Percentiles rank a stretch among this genome's conserved stretches.
These are phyloP conservation scores for Electrophaes corylata DNA, from an alignment of 2,888 invertebrate genomes.

Conservation along the genomic window DNA sequence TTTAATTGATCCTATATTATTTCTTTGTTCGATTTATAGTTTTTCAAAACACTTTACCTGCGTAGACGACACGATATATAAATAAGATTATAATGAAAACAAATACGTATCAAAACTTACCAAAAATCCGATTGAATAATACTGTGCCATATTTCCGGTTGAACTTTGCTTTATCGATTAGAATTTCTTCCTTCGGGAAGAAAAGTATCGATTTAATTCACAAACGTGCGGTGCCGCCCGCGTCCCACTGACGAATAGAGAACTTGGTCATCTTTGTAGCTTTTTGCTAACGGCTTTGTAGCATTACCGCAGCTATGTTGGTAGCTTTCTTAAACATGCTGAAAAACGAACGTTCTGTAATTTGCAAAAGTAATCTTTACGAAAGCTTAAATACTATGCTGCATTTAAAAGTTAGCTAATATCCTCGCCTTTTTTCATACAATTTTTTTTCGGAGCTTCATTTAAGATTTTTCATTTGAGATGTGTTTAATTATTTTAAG, in stretches of 20 bases:
- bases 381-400: too few relatives aligned
- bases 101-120: constrained; percentile 46
- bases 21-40: too few relatives aligned
- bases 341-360: background rate
- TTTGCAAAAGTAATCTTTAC: background rate
- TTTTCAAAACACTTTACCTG: background rate
- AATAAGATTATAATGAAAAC: background rate
- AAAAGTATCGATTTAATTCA: constrained; percentile 35
- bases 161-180: constrained; percentile 37
- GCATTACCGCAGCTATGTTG: constrained; percentile 42
- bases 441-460: too few relatives aligned
- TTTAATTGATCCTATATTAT: too few relatives aligned
- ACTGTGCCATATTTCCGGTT: constrained; percentile 50
- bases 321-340: constrained; percentile 47
- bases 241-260: constrained; percentile 55
- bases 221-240: constrained; percentile 50
- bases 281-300: constrained; percentile 58
- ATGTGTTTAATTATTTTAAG: too few relatives aligned
- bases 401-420: too few relatives aligned
- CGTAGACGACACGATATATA: background rate
- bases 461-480: too few relatives aligned
- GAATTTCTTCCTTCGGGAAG: constrained; percentile 33
- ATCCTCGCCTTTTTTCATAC: too few relatives aligned
- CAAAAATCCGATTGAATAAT: constrained; percentile 53
- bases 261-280: constrained; percentile 54